phyloP scores from a whole-genome alignment of 2,113 vertebrate species.

The Sceloporus undulatus region DNA sequence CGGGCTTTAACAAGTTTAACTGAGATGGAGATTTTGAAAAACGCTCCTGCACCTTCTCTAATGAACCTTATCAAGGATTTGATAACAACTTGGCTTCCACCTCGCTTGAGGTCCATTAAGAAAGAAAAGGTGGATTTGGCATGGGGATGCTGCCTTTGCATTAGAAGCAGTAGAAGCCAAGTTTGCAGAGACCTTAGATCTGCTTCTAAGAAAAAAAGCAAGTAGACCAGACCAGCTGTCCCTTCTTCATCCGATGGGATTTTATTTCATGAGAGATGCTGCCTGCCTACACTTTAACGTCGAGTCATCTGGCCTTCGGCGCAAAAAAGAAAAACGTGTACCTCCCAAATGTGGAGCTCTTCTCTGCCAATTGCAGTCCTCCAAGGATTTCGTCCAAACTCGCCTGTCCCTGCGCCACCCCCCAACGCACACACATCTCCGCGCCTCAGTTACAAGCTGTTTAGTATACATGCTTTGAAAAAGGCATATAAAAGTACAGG shows the following conservation, averaged over 20 bases:
- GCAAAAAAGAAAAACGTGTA: not conserved
- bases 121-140: no score
- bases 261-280: constrained; percentile 7
- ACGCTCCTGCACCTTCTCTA: no score
- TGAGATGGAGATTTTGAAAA: no score
- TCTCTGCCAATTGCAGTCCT: not conserved
- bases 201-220: not conserved
- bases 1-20: no score
- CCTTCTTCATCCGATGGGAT: not conserved
- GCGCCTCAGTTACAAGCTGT: not conserved
- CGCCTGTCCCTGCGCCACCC: not conserved
- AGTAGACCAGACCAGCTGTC: not conserved
- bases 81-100: no score
- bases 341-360: not conserved
- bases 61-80: no score
- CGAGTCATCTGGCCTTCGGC: not conserved
- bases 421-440: fast-evolving
- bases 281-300: not conserved
- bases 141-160: no score
- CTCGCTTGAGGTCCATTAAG: no score
- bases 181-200: not conserved
- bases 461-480: not conserved
- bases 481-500: constrained; percentile 20
- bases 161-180: no score
- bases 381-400: not conserved